A percentile compares a stretch with the other conserved stretches of the same genome.
These are phyloP conservation scores for Drosophila buzzatii DNA, from an alignment of 2,888 invertebrate species.

Conservation along the genomic window DNA sequence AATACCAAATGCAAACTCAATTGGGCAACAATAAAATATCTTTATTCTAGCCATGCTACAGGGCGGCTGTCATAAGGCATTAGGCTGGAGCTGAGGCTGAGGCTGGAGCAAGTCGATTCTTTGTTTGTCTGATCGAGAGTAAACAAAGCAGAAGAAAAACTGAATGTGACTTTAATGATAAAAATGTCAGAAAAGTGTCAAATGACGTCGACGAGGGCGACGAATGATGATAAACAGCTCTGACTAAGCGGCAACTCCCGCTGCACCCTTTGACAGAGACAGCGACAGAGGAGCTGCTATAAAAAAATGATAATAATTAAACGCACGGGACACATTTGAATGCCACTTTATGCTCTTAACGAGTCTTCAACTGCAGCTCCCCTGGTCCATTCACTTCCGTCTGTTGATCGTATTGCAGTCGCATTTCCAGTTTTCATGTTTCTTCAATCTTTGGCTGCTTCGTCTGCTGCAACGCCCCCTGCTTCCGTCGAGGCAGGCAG, in stretches of 20 bases:
- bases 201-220: slow-evolving; percentile 74
- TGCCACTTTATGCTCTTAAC: slow-evolving; percentile 48
- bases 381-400: slow-evolving; percentile 32
- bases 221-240: slow-evolving; percentile 79
- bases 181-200: slow-evolving; percentile 76
- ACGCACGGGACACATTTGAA: slow-evolving; percentile 80
- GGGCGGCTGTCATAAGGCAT: slow-evolving; percentile 56
- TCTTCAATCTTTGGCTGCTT: slow-evolving; percentile 16
- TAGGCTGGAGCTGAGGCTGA: slow-evolving; percentile 3
- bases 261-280: slow-evolving; percentile 6
- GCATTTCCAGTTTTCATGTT: slow-evolving; percentile 27
- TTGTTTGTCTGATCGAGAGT: slow-evolving; percentile 49
- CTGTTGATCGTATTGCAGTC: slow-evolving; percentile 64
- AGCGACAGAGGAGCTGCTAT: slow-evolving; percentile 4
- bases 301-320: slow-evolving; percentile 77
- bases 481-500: slow-evolving; percentile 46
- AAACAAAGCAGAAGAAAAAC: slow-evolving; percentile 47
- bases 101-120: slow-evolving; percentile 32
- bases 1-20: slow-evolving; percentile 46
- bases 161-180: slow-evolving; percentile 77
- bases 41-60: slow-evolving; percentile 29
- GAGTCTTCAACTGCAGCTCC: slow-evolving; percentile 8
- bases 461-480: slow-evolving; percentile 59
- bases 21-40: slow-evolving; percentile 77
- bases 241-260: slow-evolving; percentile 58